Evolutionary conservation across 1,140 invertebrate species (phyloP).

Genomic region (Monochamus saltuarius): DNA sequence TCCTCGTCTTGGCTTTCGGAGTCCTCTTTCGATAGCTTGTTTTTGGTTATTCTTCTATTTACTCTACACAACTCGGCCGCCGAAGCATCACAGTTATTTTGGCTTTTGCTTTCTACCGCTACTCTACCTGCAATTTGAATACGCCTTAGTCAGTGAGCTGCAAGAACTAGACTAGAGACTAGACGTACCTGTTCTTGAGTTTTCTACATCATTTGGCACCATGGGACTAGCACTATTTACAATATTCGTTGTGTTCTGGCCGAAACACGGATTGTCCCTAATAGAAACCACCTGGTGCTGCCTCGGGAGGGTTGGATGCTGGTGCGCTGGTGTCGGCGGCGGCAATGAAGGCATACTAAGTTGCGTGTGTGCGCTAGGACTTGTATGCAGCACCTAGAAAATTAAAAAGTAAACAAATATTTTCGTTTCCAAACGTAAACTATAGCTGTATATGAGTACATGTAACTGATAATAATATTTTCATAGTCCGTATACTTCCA

Average conservation of each 20-base stretch:
- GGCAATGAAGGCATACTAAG: not conserved
- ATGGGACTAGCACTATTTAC: slow-evolving; percentile 19
- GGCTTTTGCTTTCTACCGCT: slow-evolving; percentile 27
- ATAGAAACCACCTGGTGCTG: slow-evolving; percentile 30
- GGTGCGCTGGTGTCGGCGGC: slow-evolving; percentile 9
- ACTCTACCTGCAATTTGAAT: slow-evolving; percentile 9
- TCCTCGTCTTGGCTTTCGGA: slow-evolving; percentile 43
- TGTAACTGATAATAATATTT: no score
- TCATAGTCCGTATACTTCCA: no score
- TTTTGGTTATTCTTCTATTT: slow-evolving; percentile 4
- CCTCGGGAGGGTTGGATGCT: not conserved
- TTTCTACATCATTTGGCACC: slow-evolving; percentile 24
- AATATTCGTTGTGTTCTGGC: slow-evolving; percentile 29
- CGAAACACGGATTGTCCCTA: slow-evolving; percentile 35
- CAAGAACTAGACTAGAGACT: not conserved
- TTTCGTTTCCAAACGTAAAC: no score
- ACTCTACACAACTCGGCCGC: slow-evolving; percentile 12
- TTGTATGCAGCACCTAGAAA: slow-evolving; percentile 25
- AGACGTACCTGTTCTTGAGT: slow-evolving; percentile 17
- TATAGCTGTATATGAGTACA: no score
- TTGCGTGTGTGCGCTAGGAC: slow-evolving; percentile 8
- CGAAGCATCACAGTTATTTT: slow-evolving; percentile 38
- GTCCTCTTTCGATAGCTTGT: slow-evolving; percentile 26
- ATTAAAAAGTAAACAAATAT: no score
- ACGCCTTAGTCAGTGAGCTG: not conserved